Conservation (phyloP, 1,140 invertebrate genomes). For the Cydia pomonella region DNA sequence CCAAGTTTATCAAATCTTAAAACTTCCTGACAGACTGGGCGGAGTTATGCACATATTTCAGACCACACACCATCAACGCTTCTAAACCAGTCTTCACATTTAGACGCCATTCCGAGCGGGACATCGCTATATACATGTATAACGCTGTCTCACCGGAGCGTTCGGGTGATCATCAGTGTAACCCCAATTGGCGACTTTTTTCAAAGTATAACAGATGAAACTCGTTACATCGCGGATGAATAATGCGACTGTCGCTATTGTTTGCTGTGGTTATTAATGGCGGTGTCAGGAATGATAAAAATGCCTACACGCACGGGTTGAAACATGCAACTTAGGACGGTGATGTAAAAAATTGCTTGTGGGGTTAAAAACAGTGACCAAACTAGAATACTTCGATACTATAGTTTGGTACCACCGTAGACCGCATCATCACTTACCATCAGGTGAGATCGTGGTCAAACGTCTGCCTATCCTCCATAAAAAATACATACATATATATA, state of each 20-base stretch:
- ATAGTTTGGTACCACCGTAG: too few relatives aligned
- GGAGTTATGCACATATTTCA: constrained; percentile 9
- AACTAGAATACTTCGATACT: too few relatives aligned
- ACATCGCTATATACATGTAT: too few relatives aligned
- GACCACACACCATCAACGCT: not conserved
- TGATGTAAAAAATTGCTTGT: not conserved
- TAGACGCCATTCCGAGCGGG: too few relatives aligned
- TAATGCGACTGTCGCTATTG: constrained; percentile 19
- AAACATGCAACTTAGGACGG: not conserved
- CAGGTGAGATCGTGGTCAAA: too few relatives aligned
- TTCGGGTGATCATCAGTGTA: too few relatives aligned
- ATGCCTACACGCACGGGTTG: not conserved
- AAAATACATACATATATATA: too few relatives aligned
- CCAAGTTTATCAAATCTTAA: not conserved
- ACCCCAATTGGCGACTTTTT: constrained; percentile 10
- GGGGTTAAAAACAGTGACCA: not conserved
- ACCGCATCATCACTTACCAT: too few relatives aligned
- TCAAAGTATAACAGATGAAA: constrained; percentile 29
- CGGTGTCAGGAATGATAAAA: constrained; percentile 23
- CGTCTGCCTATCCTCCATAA: too few relatives aligned
- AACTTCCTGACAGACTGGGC: not conserved
- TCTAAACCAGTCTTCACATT: not conserved
- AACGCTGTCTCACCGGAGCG: too few relatives aligned
- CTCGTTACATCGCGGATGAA: constrained; percentile 25
- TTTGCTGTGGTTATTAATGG: constrained; percentile 20